A percentile compares a stretch with the other conserved stretches of the same genome.
Evolutionary conservation across 2,888 invertebrate species (phyloP).

Genomic region (Spodoptera picta): DNA sequence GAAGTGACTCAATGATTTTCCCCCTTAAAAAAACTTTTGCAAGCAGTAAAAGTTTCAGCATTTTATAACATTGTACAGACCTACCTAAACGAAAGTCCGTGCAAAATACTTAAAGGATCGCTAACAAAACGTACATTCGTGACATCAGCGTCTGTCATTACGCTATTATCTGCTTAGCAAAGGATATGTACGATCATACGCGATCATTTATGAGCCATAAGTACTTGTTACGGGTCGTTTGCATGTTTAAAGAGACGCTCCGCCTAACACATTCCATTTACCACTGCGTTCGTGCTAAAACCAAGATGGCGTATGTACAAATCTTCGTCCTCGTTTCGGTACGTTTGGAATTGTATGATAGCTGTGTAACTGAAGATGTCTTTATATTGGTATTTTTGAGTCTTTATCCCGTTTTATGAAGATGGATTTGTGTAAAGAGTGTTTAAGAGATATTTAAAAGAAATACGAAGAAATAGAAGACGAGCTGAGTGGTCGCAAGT

Average conservation of each 20-base stretch:
- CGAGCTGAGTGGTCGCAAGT: too few relatives aligned
- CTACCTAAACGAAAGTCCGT: too few relatives aligned
- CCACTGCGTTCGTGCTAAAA: slow-evolving; percentile 25
- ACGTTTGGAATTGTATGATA: slow-evolving; percentile 11
- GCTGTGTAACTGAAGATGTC: background rate
- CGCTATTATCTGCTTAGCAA: slow-evolving; percentile 50
- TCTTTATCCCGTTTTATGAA: too few relatives aligned
- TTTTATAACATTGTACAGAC: too few relatives aligned
- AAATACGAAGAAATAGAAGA: too few relatives aligned
- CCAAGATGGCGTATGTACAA: slow-evolving; percentile 25
- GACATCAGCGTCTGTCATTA: slow-evolving; percentile 57
- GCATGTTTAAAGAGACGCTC: slow-evolving; percentile 47
- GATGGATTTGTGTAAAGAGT: too few relatives aligned
- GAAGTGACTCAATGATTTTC: too few relatives aligned
- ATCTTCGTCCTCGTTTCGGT: slow-evolving; percentile 21
- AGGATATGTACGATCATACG: slow-evolving; percentile 54
- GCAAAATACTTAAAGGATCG: slow-evolving; percentile 9
- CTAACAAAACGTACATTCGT: slow-evolving; percentile 14
- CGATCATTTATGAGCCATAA: slow-evolving; percentile 55
- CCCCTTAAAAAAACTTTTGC: too few relatives aligned
- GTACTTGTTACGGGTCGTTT: slow-evolving; percentile 49
- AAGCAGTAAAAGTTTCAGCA: too few relatives aligned
- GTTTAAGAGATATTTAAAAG: too few relatives aligned
- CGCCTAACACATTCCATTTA: slow-evolving; percentile 52
- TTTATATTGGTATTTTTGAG: background rate